Percentiles rank a stretch among this genome's conserved stretches.
These are phyloP conservation scores for Folsomia manolachei DNA, from an alignment of 2,888 invertebrate species.

Conservation along the genomic window DNA sequence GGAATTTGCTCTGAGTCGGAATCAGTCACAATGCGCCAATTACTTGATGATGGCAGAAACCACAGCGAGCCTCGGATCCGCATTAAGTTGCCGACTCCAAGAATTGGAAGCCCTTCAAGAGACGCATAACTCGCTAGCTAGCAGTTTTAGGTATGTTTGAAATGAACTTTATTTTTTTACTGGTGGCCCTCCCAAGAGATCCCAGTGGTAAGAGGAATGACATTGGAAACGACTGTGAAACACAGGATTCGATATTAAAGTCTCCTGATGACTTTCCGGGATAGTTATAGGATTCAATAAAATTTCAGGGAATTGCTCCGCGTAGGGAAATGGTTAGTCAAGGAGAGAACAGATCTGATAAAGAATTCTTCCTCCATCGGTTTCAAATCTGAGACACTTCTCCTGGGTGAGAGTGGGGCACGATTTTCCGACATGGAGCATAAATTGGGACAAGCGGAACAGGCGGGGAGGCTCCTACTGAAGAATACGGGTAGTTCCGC, in stretches of 20 bases:
- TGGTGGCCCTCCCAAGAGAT: too few relatives aligned
- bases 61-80: conserved; percentile 44
- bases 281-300: conserved; percentile 2
- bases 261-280: too few relatives aligned
- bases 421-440: conserved; percentile 49
- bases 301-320: conserved; percentile 52
- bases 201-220: too few relatives aligned
- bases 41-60: conserved; percentile 50
- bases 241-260: too few relatives aligned
- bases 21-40: conserved; percentile 46
- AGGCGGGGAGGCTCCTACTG: conserved; percentile 43
- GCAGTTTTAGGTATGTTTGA: conserved; percentile 42
- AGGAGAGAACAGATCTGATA: conserved; percentile 53
- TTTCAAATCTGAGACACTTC: conserved; percentile 30
- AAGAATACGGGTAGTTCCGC: conserved; percentile 9
- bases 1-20: conserved; percentile 47
- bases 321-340: conserved; percentile 52
- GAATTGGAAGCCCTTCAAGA: conserved; percentile 41
- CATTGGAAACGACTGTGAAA: too few relatives aligned
- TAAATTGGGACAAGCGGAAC: conserved; percentile 47
- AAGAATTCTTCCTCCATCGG: conserved; percentile 44
- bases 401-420: conserved; percentile 39
- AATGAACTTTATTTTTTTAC: background rate
- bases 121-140: conserved; percentile 43
- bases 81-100: conserved; percentile 35